Evolutionary conservation across 2,888 invertebrate species (phyloP).

Genomic region (Drosophila imparisetae): DNA sequence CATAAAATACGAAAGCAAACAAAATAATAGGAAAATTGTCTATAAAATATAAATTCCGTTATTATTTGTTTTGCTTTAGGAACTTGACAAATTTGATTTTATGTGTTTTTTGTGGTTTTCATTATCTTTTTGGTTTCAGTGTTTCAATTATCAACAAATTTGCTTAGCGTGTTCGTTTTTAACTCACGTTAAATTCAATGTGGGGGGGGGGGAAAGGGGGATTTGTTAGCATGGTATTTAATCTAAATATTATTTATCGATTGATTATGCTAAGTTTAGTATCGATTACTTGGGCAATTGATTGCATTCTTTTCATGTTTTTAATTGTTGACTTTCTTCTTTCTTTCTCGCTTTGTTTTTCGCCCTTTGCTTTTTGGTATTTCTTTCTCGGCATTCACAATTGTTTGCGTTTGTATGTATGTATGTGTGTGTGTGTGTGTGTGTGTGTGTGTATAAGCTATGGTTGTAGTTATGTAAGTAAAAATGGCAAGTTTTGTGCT

Average conservation of each 20-base stretch:
- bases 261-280: conserved; percentile 8
- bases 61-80: conserved; percentile 41
- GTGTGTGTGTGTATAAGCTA: conserved; percentile 4
- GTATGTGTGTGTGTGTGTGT: conserved; percentile 16
- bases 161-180: conserved; percentile 5
- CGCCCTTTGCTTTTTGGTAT: conserved; percentile 36
- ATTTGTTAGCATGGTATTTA: background rate
- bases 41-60: conserved; percentile 17
- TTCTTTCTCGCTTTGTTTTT: conserved; percentile 26
- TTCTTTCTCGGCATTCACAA: conserved; percentile 42
- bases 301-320: conserved; percentile 12
- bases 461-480: conserved; percentile 27
- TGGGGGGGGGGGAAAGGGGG: no score
- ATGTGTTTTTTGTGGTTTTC: conserved; percentile 11
- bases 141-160: conserved; percentile 47
- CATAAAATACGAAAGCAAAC: conserved; percentile 13
- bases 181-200: conserved; percentile 42
- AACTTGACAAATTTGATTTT: conserved; percentile 44
- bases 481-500: conserved; percentile 41
- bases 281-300: conserved; percentile 24
- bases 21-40: conserved; percentile 22
- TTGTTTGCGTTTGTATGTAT: conserved; percentile 34
- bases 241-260: conserved; percentile 14
- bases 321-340: conserved; percentile 15
- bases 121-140: conserved; percentile 39